A percentile compares a stretch with the other conserved stretches of the same genome.
These are phyloP conservation scores for Magallana gigas DNA, from an alignment of 1,140 invertebrate genomes.

Conservation along the genomic window DNA sequence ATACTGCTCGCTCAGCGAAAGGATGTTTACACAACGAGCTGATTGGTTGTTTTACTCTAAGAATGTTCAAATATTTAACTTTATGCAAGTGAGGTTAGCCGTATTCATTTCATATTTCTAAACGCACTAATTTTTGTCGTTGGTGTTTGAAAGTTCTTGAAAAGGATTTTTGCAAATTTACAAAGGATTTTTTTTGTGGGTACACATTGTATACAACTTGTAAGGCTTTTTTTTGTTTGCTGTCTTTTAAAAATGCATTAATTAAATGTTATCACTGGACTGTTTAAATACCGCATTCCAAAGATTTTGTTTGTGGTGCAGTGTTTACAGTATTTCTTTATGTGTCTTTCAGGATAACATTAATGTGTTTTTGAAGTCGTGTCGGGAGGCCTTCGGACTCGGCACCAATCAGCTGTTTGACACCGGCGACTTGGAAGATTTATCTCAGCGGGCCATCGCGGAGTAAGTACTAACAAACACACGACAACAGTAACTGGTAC, in stretches of 20 bases:
- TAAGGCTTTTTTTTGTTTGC: background rate
- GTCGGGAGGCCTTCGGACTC: slow-evolving; percentile 74
- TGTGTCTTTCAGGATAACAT: slow-evolving; percentile 76
- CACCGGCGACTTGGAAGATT: slow-evolving; percentile 75
- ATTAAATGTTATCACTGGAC: slow-evolving; percentile 5
- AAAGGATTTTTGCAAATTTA: background rate
- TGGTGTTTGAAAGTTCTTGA: background rate
- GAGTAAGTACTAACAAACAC: slow-evolving; percentile 69
- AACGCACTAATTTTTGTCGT: slow-evolving; percentile 13
- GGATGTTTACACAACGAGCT: slow-evolving; percentile 23
- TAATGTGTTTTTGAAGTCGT: slow-evolving; percentile 76
- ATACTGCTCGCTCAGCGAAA: slow-evolving; percentile 6
- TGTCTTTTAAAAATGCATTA: slow-evolving; percentile 14
- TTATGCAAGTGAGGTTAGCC: slow-evolving; percentile 24
- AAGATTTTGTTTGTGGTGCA: slow-evolving; percentile 16
- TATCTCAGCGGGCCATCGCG: slow-evolving; percentile 73
- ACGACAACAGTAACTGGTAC: background rate
- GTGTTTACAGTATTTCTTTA: slow-evolving; percentile 43
- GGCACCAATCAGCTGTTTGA: slow-evolving; percentile 76
- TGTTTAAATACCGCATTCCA: slow-evolving; percentile 32
- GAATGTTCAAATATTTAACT: slow-evolving; percentile 37
- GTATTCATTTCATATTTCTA: slow-evolving; percentile 22
- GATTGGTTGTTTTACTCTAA: slow-evolving; percentile 33
- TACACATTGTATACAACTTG: background rate
- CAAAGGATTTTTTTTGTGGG: background rate